phyloP scores from a whole-genome alignment of 2,797 vertebrate species.

The Falco columbarius region DNA sequence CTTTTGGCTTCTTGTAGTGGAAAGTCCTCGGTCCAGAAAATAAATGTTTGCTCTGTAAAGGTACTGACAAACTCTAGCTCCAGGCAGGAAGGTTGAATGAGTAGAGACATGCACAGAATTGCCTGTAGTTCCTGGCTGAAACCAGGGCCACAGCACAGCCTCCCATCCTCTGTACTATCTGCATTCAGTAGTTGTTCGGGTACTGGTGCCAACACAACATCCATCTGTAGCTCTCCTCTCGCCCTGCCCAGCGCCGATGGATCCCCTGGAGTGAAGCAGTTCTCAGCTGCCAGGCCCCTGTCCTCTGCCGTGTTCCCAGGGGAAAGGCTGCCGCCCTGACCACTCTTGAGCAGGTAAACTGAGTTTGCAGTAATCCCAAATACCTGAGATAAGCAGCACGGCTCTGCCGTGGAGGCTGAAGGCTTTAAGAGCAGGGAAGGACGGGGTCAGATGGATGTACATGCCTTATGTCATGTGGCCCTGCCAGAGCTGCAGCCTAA shows the following conservation, averaged over 20 bases:
- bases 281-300: neutral
- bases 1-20: neutral
- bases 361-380: neutral
- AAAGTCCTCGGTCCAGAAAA: neutral
- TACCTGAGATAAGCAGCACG: neutral
- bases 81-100: neutral
- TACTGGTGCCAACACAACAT: neutral
- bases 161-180: neutral
- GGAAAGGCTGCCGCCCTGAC: neutral
- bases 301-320: neutral
- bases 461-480: neutral
- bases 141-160: neutral
- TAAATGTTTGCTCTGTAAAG: neutral
- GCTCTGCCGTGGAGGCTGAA: neutral
- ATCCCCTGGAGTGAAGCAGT: neutral
- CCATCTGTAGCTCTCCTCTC: neutral
- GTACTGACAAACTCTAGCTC: neutral
- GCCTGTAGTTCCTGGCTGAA: neutral
- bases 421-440: neutral
- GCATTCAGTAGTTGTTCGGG: fast-evolving
- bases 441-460: neutral
- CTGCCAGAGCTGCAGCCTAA: slow-evolving; percentile 13
- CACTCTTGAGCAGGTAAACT: neutral
- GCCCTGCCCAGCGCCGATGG: fast-evolving
- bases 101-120: neutral